Evolutionary conservation across 2,888 invertebrate species (phyloP), one percentile per base, ranked within the genome.

Genomic region (Dascillus cervinus): DNA sequence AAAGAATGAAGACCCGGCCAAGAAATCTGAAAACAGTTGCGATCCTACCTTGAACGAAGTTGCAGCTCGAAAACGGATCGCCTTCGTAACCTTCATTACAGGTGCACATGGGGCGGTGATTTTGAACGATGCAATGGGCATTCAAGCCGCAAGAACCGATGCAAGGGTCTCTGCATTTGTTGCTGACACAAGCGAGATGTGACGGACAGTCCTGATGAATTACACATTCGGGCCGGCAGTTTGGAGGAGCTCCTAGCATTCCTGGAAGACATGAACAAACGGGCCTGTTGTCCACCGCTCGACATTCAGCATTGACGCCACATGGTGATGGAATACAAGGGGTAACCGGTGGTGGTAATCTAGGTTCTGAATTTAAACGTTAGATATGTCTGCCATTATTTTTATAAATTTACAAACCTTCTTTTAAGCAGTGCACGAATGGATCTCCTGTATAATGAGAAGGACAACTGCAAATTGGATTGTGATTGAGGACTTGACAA

Each of bases 151-250:
- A 84, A 3, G 82, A 79, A 13, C 82, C 83, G 3, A 73, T 65
- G 51, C 86, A 87, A 0, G 86, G 85, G 58, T 86, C 80, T 39
- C 75, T 69, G 53, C 88, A 88, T 46, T 76, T 79, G 46, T 78
- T 72, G 43, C 75, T 73, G 8, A 80, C 67, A 54, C 87, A 88
- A 11, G 84, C 79, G 12, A 82, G 69, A 39, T 78, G 73, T 11
- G 77, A 73, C 1, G 83, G 82, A 53, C 87, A 87, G 50, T 86
- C 85, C 56, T 82, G 78, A 55, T 84, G 79, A 49, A 84, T 82
- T 25, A 79, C 67, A 57, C 86, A 86, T 58, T 84, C 82, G 0
- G 83, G 84, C 28, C 84, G 72, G 50, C 85, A 85, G 38, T 79
- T 71, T 0, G 83, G 84, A n/a, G 84, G 82, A 1, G 80, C 79